Evolutionary conservation across 2,113 vertebrate species (phyloP), one percentile per base, ranked within the genome.

Genomic region (Solea solea): DNA sequence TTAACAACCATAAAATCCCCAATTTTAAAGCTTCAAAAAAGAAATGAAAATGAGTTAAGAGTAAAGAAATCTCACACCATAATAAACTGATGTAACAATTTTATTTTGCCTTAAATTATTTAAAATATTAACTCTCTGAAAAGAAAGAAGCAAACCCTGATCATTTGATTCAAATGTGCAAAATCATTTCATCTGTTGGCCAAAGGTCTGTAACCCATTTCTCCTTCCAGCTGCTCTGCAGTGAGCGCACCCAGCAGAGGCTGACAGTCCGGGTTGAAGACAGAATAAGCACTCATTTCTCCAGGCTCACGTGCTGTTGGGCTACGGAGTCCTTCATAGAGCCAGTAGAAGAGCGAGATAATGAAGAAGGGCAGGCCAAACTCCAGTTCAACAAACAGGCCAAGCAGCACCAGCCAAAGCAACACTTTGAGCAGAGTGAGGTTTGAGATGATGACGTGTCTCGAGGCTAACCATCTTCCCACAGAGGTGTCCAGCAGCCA

Each of bases 281-380:
- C 96, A 0, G 97, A 99, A 77, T 99, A 98, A 13, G 97, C 97
- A 0, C 97, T 98, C 74, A 94, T 86, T 84, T 98, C 96, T 52
- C 96, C 96, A 1, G 82, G 93, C 58, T 90, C 80, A 11, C 90
- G 92, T 28, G 90, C 88, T 15, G 68, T 82, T 0, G 96, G 95
- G 72, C 89, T 91, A 3, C 95, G 93, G 1, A 93, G 95, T 59
- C 96, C 95, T 9, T 95, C 93, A 10, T 97, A 96, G 67, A 98
- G 91, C 96, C 97, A 98, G 88, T 96, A 97, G 75, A 98, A 95
- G 21, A 97, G 86, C 2, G 96, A 97, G n/a, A 97, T 75, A 12
- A 97, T 57, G 40, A 98, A 97, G 79, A 94, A 98, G 0, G 92
- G 93, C 78, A 96, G 87, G 9, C 96, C 96, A 8, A 98, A 96